Conservation (phyloP, 2,888 invertebrate genomes). For the Drosophila quasianomalipes region DNA sequence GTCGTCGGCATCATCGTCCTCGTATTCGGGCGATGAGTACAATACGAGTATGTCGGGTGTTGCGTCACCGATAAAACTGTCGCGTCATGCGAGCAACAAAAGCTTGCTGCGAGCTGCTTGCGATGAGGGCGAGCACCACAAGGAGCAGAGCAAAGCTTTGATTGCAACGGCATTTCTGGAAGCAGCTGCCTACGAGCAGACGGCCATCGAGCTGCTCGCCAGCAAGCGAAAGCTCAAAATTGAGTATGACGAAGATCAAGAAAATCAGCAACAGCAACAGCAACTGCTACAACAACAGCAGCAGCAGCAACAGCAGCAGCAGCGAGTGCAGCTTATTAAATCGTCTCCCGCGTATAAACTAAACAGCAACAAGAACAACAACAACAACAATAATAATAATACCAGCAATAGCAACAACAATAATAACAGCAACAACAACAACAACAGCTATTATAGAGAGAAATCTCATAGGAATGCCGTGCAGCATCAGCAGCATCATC, state of each 20-base stretch:
- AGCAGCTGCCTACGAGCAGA: constrained; percentile 70
- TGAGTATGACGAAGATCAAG: constrained; percentile 78
- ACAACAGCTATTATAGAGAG: constrained; percentile 68
- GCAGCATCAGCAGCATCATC: constrained; percentile 42
- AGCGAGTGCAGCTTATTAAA: constrained; percentile 85
- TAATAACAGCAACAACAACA: constrained; percentile 61
- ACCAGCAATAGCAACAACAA: constrained; percentile 47
- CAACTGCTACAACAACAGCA: constrained; percentile 24
- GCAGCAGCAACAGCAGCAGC: constrained; percentile 67
- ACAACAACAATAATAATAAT: constrained; percentile 55
- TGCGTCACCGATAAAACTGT: constrained; percentile 74
- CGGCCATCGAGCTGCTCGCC: constrained; percentile 73
- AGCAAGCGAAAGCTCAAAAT: constrained; percentile 75
- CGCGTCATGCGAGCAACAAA: constrained; percentile 64
- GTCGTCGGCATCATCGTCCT: constrained; percentile 80
- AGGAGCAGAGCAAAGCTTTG: constrained; percentile 81
- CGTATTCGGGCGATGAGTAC: constrained; percentile 70
- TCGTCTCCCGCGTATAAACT: constrained; percentile 86
- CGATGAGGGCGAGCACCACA: constrained; percentile 47
- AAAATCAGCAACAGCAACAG: constrained; percentile 67
- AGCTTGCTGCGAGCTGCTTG: constrained; percentile 40
- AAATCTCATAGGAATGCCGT: constrained; percentile 80
- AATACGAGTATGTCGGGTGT: constrained; percentile 58
- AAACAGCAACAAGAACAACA: constrained; percentile 69
- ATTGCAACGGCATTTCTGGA: constrained; percentile 75